Conservation (phyloP, 2,888 invertebrate genomes). For the Frankliniella intonsa region DNA sequence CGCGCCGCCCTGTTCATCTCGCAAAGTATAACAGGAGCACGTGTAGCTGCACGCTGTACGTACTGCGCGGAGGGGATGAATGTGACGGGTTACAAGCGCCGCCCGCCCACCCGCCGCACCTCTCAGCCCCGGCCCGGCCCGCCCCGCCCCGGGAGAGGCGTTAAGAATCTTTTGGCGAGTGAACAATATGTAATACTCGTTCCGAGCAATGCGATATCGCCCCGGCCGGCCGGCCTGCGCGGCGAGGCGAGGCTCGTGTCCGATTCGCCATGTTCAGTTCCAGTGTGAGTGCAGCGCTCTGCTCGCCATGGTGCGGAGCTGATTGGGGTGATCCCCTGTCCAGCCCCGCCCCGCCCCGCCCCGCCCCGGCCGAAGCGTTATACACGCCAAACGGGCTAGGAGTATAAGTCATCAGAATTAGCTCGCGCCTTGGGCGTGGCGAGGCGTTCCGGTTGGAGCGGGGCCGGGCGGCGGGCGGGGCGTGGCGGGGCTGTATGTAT, state of each 20-base stretch:
- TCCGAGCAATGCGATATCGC: background rate
- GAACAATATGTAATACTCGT: conserved; percentile 24
- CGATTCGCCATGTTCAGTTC: no score
- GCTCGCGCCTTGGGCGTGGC: background rate
- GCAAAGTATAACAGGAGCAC: no score
- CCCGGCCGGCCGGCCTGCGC: no score
- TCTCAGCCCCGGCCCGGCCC: no score
- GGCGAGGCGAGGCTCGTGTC: no score
- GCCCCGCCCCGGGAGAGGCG: background rate
- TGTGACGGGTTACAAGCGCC: background rate
- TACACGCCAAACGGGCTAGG: background rate
- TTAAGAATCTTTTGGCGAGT: conserved; percentile 8
- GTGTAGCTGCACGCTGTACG: no score
- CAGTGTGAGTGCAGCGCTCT: no score
- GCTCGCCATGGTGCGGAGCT: no score
- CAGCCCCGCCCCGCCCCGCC: no score
- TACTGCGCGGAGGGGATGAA: no score
- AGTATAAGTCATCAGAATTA: background rate
- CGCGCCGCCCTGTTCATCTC: no score
- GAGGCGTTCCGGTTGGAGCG: background rate
- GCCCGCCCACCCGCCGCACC: background rate
- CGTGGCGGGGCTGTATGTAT: background rate
- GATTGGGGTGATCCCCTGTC: no score
- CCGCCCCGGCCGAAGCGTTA: background rate
- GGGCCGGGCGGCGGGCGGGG: background rate